Evolutionary conservation across 2,797 vertebrate genomes (phyloP).

Genomic region (Premnoplex brunnescens): DNA sequence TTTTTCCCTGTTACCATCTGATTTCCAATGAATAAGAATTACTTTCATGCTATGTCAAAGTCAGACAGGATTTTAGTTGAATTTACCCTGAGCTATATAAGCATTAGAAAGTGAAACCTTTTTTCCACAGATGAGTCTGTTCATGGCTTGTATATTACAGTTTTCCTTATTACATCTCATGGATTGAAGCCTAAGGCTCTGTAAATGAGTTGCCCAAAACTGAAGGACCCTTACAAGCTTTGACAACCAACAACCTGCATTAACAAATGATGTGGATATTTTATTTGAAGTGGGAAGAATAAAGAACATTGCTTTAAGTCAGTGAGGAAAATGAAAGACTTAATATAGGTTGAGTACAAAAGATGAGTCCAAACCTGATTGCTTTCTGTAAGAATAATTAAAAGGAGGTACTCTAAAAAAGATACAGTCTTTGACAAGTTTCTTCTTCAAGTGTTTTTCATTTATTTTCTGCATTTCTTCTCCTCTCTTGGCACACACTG

Average conservation of each 20-base stretch:
- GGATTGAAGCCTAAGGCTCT: slow-evolving; percentile 56
- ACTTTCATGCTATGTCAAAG: slow-evolving; percentile 58
- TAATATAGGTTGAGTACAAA: slow-evolving; percentile 57
- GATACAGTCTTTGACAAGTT: slow-evolving; percentile 8
- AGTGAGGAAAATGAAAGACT: slow-evolving; percentile 55
- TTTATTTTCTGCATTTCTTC: slow-evolving; percentile 4
- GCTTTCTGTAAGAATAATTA: slow-evolving; percentile 56
- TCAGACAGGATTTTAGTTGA: slow-evolving; percentile 71
- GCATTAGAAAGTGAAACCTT: slow-evolving; percentile 68
- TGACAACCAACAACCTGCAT: slow-evolving; percentile 56
- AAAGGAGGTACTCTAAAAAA: slow-evolving; percentile 8
- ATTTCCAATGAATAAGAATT: slow-evolving; percentile 85
- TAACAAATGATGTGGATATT: slow-evolving; percentile 67
- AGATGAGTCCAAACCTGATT: slow-evolving; percentile 51
- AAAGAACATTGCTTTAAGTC: slow-evolving; percentile 52
- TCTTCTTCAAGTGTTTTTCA: slow-evolving; percentile 2
- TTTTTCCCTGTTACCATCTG: slow-evolving; percentile 64
- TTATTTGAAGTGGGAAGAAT: slow-evolving; percentile 69
- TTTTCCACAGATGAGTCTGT: slow-evolving; percentile 41
- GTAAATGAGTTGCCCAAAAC: slow-evolving; percentile 21
- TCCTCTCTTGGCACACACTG: neutral
- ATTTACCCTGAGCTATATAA: slow-evolving; percentile 59
- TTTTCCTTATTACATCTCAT: slow-evolving; percentile 54
- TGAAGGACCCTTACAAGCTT: slow-evolving; percentile 56
- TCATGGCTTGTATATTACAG: slow-evolving; percentile 28